Evolutionary conservation across 2,113 vertebrate genomes (phyloP), one percentile per base, ranked within the genome.

Genomic region (Falcunculus frontatus): DNA sequence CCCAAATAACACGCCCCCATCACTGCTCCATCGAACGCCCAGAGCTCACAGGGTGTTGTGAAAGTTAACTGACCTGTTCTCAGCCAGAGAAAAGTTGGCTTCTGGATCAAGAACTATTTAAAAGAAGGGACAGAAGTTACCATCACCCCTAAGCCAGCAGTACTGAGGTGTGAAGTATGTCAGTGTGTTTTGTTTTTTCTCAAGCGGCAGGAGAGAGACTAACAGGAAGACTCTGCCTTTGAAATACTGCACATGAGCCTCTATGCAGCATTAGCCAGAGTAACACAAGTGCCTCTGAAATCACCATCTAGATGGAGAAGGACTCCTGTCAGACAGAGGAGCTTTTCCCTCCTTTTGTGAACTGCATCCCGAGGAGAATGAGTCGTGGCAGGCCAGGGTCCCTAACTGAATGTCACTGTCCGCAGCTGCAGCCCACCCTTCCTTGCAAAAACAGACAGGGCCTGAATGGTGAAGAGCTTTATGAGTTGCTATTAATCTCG

Each of bases 291-390:
- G 30, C 20, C 13, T 39, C 46, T 27, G 15, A 42, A 39, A n/a
- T 33, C 15, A 2, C 7, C 3, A 1, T 9, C 1, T 9, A 5
- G 18, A 14, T 14, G 17, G 17, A 21, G 46, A 23, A 32, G 8
- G 7, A 1, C 8, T 41, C 10, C 17, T 15, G 6, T 16, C 4
- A 6, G 16, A 5, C 0, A 0, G 14, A 8, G 5, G 11, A 23
- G 41, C 13, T 74, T 29, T 11, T 5, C 30, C 20, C 16, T 18
- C 12, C 13, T 23, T 9, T 56, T 20, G 7, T 7, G 12, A 35
- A 1, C 35, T 7, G 16, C 8, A 4, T 53, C 23, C 42, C 17
- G 10, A 5, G 3, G 9, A 60, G n/a, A 26, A 4, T 1, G 2
- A 74, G 32, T 41, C 7, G 1, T 3, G 1, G 25, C 50, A 25